These are phyloP conservation scores for Solea senegalensis DNA, from an alignment of 2,113 vertebrate genomes.

Conservation along the genomic window DNA sequence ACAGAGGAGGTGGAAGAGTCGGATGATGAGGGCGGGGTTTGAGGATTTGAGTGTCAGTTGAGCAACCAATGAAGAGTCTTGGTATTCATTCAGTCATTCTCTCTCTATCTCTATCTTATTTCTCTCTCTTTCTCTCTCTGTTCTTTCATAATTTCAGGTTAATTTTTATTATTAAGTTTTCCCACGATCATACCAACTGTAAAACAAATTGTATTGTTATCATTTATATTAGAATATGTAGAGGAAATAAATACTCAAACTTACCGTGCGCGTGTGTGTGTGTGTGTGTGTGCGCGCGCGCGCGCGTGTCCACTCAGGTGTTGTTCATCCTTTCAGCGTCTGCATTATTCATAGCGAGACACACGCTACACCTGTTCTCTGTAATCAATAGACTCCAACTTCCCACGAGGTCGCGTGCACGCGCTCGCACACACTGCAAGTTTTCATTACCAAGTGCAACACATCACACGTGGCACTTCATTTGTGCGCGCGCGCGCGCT, in stretches of 20 bases:
- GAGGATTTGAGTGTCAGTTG: slow-evolving; percentile 57
- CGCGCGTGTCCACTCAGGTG: background rate
- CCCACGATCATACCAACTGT: background rate
- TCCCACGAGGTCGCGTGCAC: slow-evolving; percentile 6
- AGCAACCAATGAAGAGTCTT: slow-evolving; percentile 62
- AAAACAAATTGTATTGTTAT: background rate
- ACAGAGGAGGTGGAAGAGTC: slow-evolving; percentile 42
- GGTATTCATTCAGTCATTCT: slow-evolving; percentile 23
- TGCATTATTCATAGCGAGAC: slow-evolving; percentile 72
- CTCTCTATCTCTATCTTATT: background rate
- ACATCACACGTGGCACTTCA: background rate
- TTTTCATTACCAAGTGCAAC: background rate
- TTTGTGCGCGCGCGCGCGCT: background rate
- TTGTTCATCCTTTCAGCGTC: slow-evolving; percentile 48
- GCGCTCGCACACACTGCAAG: background rate
- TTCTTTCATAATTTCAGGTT: background rate
- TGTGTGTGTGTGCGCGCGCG: too few relatives aligned
- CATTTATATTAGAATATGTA: too few relatives aligned
- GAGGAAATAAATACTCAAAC: too few relatives aligned
- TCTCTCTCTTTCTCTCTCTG: background rate
- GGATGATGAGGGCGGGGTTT: slow-evolving; percentile 56
- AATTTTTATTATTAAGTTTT: background rate
- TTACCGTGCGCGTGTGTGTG: background rate
- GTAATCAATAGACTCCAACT: slow-evolving; percentile 70
- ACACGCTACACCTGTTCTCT: slow-evolving; percentile 74